Evolutionary conservation across 2,113 vertebrate genomes (phyloP), one percentile per base, ranked within the genome.

Genomic region (Podarcis cretensis): DNA sequence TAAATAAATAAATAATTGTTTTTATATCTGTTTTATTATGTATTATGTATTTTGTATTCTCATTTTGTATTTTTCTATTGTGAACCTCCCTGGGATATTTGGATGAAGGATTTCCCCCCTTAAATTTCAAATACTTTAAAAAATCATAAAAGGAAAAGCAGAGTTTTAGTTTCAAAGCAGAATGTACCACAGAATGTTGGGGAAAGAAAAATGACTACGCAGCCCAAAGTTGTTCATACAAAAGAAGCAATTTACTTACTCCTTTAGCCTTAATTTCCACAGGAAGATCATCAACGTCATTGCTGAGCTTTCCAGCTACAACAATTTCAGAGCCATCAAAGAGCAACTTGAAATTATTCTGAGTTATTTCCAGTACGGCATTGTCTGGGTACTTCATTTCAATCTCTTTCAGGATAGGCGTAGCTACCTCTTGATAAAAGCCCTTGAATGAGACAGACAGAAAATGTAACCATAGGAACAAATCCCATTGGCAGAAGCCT

Each of bases 311-410:
- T 82, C 98, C 98, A 0, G 98, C 97, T 6, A 99, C 98, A 25
- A 98, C 95, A 18, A 99, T 97, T 97, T 99, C 98, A 0, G 98
- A 97, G 91, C 98, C 97, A 6, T 98, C 97, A 94, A 98, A 99
- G 90, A 98, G 85, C 81, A 98, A 93, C 68, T 87, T 96, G 93
- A 98, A 99, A 89, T 93, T 94, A 84, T 95, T 96, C 82, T 93
- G 95, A 0, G 98, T 99, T 93, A 99, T 82, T 0, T 91, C 95
- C 65, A 98, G 96, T 54, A 98, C 84, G 0, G 89, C 16, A 10
- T 97, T 97, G 84, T 96, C 96, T 1, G 97, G 97, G 90, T 99
- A 99, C 63, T 94, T 94, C 32, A 99, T 94, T 87, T 98, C 92
- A 86, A 99, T 97, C 0, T 97, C 88, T 12, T 83, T 96, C 57